Base-by-base conservation (phyloP, 2,888 invertebrate genomes). In the Myopa tessellatipennis region DNA sequence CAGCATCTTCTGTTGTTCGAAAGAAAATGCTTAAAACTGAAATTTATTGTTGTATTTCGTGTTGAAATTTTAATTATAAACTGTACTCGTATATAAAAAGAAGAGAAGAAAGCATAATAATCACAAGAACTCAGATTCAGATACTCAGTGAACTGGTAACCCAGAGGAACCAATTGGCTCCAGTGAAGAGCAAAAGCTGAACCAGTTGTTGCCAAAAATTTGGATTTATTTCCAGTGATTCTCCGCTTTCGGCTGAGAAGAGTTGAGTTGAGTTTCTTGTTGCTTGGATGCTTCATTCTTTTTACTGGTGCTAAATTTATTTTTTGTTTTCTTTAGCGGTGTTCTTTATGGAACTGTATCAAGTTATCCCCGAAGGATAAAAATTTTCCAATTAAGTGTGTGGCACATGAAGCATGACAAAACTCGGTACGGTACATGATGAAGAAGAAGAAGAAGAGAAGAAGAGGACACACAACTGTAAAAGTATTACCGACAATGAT, bases 381-480 rank as follows among this genome's bases (percentile, higher is more conserved):
- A 85, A 86, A 85, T 86, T 74, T 86, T 85, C 86, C 86, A 86
- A 85, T 85, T 85, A 85, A 85, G 86, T 86, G 67, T 86, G 85
- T 85, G 82, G 80, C 78, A 55, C 45, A 79, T 72, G 71, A 72
- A 58, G 71, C 71, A 72, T 72, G 60, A 72, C 61, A 73, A 61
- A 61, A 40, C 60, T 36, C 18, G 5, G 5, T n/a, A 16, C 14
- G 34, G 52, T 52, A 55, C 36, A 38, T 12, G 40, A 38, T 38
- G 36, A 36, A 6, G n/a, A 40, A 40, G 67, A n/a, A 67, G 67
- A 38, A 5, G 18, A 38, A 36, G 50, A 52, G 6, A 45, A 26
- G 12, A 45, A 12, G 69, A 12, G 18, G 45, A 45, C 10, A 16
- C 45, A 50, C 2, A 26, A 26, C 26, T 26, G 50, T 18, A 10